These are phyloP conservation scores for Rallus limicola DNA, from an alignment of 2,113 vertebrate species.

Conservation along the genomic window DNA sequence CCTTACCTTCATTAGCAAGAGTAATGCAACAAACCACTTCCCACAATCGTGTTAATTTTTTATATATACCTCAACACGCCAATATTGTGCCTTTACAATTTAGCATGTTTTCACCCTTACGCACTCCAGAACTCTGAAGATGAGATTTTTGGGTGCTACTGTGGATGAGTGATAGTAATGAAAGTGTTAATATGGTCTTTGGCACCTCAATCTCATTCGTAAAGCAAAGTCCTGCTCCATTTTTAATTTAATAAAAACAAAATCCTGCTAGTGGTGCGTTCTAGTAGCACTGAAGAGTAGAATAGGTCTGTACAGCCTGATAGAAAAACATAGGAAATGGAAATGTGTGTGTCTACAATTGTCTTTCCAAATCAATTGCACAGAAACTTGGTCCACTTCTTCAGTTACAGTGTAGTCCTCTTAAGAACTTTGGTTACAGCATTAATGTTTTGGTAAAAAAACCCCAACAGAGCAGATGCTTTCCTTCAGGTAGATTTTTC, in stretches of 20 bases:
- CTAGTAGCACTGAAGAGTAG: constrained; percentile 47
- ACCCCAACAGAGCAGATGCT: constrained; percentile 4
- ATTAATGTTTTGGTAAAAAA: constrained; percentile 46
- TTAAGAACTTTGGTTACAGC: constrained; percentile 78
- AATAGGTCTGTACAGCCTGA: constrained; percentile 46
- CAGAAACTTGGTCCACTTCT: constrained; percentile 76
- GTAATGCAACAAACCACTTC: constrained; percentile 4
- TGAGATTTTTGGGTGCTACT: constrained; percentile 47
- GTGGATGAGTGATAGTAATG: constrained; percentile 21
- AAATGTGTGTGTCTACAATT: constrained; percentile 9
- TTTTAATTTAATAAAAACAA: constrained; percentile 11
- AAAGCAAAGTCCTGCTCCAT: constrained; percentile 45
- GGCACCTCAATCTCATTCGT: constrained; percentile 69
- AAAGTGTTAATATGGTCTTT: constrained; percentile 56
- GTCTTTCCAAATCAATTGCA: constrained; percentile 57
- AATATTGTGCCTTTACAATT: constrained; percentile 50
- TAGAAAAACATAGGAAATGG: constrained; percentile 39
- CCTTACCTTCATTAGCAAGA: constrained; percentile 24
- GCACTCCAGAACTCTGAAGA: constrained; percentile 39
- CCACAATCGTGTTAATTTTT: neutral
- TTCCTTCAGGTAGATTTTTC: constrained; percentile 81
- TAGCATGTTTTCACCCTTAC: constrained; percentile 31
- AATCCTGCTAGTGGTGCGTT: neutral
- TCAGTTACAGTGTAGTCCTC: constrained; percentile 66
- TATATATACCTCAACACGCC: neutral